Base-by-base conservation (phyloP, 1,140 invertebrate genomes). In the Euura saliciscinereae region DNA sequence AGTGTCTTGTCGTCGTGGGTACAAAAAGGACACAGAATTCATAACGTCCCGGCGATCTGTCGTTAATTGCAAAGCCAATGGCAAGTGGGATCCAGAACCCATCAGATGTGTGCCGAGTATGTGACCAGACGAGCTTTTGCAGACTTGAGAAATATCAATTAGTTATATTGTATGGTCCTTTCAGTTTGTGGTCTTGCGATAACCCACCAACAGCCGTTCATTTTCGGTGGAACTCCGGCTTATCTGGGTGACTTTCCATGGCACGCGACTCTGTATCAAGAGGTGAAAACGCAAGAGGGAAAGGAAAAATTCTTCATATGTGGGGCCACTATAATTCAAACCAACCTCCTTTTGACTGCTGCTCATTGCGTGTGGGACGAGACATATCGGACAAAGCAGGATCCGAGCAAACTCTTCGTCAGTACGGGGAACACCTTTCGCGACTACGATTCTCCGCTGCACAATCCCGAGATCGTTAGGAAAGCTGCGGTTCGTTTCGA, bases 291-390 rank as follows among this genome's bases (percentile, higher is more conserved):
- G 51, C 10, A 0, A 45, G 7, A 51, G 2, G 42, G 4, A n/a
- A 65, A 28, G 1, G 43, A 74, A n/a, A 86, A 86, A 68, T 43
- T 78, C 46, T 86, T 83, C 45, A 79, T 80, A 13, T 88, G 86
- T 67, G 85, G 85, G 42, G 83, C 84, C n/a, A 82, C 85, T 4
- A 84, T 88, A 11, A 82, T 88, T 44, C 76, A 78, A 6, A 72
- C 79, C 0, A 75, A 82, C 75, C 70, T 88, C 2, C 67, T 88
- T 5, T 74, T 87, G 28, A 88, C 85, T 3, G 86, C 86, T 4
- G 85, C 86, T 0, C 86, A 88, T 74, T 88, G 86, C 71, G 79
- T 88, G 7, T 87, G 75, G 51, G 75, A 85, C n/a, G 82, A 84
- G 45, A 44, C 2, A 1, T 44, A 5, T 3, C 71, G 71, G 66